phyloP scores from a whole-genome alignment of 2,113 vertebrate genomes.

The Seriola aureovittata region DNA sequence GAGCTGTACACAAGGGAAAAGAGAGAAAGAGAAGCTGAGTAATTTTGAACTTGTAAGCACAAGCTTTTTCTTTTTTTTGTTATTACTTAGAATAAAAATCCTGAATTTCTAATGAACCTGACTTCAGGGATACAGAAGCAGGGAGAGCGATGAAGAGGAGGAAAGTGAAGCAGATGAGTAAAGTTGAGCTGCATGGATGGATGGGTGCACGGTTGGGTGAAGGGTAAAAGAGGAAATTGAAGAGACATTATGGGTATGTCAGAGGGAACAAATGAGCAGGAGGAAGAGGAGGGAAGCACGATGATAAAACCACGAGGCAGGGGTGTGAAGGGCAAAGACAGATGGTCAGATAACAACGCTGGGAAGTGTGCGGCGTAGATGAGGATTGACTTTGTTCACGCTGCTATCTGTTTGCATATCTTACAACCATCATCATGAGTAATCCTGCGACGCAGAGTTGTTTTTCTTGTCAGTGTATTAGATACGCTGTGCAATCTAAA shows the following conservation, averaged over 20 bases:
- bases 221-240: constrained; percentile 63
- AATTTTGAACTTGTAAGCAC: constrained; percentile 20
- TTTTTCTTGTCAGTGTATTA: constrained; percentile 23
- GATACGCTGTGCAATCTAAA: neutral
- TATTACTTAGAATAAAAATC: neutral
- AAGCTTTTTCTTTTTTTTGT: neutral
- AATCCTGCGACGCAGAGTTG: constrained; percentile 3
- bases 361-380: neutral
- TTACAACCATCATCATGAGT: constrained; percentile 28
- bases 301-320: constrained; percentile 13
- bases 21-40: constrained; percentile 4
- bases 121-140: neutral
- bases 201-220: constrained; percentile 55
- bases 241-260: constrained; percentile 44
- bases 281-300: constrained; percentile 32
- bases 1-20: neutral
- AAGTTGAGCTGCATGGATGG: constrained; percentile 39
- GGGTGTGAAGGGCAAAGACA: constrained; percentile 42
- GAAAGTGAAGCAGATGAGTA: constrained; percentile 22
- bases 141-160: constrained; percentile 1
- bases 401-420: constrained; percentile 36
- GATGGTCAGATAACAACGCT: constrained; percentile 1
- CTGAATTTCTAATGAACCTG: neutral
- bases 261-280: constrained; percentile 47
- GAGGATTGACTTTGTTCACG: constrained; percentile 30